Conservation (phyloP, 2,113 vertebrate genomes). For the Corapipo altera region DNA sequence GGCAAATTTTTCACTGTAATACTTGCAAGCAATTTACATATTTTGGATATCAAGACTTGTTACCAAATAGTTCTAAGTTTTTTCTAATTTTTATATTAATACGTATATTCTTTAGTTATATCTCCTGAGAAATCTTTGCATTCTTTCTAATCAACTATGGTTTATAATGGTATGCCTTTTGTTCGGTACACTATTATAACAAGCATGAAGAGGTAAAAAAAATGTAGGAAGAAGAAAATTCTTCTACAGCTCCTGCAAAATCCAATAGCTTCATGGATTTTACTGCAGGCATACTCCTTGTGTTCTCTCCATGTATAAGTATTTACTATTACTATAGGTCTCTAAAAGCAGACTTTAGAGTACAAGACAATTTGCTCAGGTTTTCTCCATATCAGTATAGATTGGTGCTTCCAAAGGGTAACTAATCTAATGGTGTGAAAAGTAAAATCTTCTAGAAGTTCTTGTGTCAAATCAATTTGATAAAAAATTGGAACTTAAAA, state of each 20-base stretch:
- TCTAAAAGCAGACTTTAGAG: not conserved
- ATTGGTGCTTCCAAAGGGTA: not conserved
- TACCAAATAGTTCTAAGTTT: not conserved
- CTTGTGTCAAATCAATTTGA: not conserved
- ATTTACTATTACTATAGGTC: not conserved
- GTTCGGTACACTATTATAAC: not conserved
- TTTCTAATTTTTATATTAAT: not conserved
- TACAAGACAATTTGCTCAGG: not conserved
- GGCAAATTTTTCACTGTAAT: not conserved
- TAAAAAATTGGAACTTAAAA: not conserved
- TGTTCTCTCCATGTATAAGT: rapidly evolving
- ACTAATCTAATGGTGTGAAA: not conserved
- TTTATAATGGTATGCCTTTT: not conserved
- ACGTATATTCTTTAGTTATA: not conserved
- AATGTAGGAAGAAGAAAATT: not conserved
- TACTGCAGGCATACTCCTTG: not conserved
- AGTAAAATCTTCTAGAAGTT: not conserved
- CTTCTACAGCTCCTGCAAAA: not conserved
- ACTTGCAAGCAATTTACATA: not conserved
- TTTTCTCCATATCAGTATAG: not conserved
- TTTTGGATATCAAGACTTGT: not conserved
- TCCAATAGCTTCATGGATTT: not conserved
- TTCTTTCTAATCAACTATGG: not conserved
- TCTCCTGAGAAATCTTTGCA: not conserved
- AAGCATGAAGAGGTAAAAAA: not conserved